Percentiles rank a stretch among this genome's conserved stretches.
These are phyloP conservation scores for Papilio protenor DNA, from an alignment of 2,888 invertebrate genomes.

Conservation along the genomic window DNA sequence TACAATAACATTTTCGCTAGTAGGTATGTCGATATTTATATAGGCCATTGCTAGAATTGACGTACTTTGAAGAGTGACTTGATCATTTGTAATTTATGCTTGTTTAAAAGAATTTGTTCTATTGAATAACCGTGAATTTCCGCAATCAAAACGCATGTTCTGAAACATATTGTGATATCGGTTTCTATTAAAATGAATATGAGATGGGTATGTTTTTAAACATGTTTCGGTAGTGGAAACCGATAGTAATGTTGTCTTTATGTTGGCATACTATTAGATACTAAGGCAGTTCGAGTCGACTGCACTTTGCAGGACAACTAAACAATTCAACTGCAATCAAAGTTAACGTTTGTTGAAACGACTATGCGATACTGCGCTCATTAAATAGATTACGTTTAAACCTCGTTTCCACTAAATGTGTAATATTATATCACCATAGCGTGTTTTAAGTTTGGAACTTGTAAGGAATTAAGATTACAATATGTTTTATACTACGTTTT, in stretches of 20 bases:
- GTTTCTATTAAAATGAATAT: not conserved
- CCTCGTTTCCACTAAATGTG: not conserved
- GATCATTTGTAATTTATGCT: not conserved
- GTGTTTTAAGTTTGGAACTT: not conserved
- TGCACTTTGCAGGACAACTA: slow-evolving; percentile 7
- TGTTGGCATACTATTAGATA: not conserved
- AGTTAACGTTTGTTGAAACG: slow-evolving; percentile 24
- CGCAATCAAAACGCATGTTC: not conserved
- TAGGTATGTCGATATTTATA: no score
- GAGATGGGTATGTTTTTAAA: not conserved
- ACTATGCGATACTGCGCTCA: not conserved
- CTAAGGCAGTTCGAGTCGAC: not conserved
- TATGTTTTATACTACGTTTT: no score
- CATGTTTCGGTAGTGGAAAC: not conserved
- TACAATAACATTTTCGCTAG: no score
- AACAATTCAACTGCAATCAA: slow-evolving; percentile 31
- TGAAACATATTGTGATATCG: not conserved
- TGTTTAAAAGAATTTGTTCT: no score
- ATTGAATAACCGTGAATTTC: not conserved
- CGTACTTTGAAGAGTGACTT: not conserved
- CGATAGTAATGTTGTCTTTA: not conserved
- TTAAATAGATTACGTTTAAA: slow-evolving; percentile 20
- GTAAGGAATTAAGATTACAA: no score
- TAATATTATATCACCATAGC: not conserved
- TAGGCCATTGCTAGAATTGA: not conserved